Conservation (phyloP, 2,797 vertebrate species). For the Psittacula echo region DNA sequence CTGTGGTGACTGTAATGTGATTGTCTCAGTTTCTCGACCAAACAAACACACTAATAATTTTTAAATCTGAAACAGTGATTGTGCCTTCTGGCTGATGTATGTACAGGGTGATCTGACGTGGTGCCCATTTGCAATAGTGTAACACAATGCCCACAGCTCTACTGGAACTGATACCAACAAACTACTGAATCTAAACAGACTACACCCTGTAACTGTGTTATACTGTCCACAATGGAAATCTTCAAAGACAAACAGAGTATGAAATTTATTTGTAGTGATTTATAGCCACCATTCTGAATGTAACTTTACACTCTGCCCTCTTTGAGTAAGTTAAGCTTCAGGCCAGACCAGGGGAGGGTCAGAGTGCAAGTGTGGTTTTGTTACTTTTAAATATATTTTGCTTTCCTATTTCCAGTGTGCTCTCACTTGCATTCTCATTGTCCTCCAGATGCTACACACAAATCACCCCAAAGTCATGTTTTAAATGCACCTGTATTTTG, state of each 20-base stretch:
- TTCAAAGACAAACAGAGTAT: constrained; percentile 94
- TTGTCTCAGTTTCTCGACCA: constrained; percentile 98
- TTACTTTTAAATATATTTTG: constrained; percentile 73
- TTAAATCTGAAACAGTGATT: constrained; percentile 87
- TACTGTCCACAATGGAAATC: constrained; percentile 96
- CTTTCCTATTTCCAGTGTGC: constrained; percentile 85
- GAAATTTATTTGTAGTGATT: constrained; percentile 92
- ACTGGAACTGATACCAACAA: constrained; percentile 99
- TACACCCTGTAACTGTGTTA: constrained; percentile 98
- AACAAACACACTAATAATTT: constrained; percentile 88
- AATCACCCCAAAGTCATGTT: constrained; percentile 85
- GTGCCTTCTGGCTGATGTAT: constrained; percentile 85
- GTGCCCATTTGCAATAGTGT: constrained; percentile 96
- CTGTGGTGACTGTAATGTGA: constrained; percentile 97
- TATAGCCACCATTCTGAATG: constrained; percentile 89
- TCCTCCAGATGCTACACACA: constrained; percentile 83
- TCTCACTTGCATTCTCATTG: constrained; percentile 75
- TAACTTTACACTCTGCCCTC: constrained; percentile 86
- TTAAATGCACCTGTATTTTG: constrained; percentile 84
- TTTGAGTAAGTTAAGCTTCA: constrained; percentile 84
- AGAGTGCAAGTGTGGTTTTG: constrained; percentile 87
- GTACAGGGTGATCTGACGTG: constrained; percentile 96
- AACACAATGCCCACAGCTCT: constrained; percentile 92
- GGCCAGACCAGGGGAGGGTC: constrained; percentile 86
- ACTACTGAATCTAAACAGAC: constrained; percentile 98